Conservation (phyloP, 2,113 vertebrate species). For the Nettapus auritus region DNA sequence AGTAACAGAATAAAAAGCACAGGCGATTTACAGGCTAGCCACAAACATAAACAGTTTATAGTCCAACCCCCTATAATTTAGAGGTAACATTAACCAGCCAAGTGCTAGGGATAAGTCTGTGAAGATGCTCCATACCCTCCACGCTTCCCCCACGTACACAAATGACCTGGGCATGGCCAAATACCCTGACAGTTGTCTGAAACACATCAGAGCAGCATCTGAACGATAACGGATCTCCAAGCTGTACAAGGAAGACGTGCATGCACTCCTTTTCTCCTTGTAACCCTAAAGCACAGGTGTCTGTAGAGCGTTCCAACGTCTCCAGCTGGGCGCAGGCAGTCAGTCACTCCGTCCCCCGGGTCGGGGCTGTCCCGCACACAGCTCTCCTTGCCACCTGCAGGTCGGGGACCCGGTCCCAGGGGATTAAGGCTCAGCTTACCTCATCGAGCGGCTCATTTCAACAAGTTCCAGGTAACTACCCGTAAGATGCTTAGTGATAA, state of each 20-base stretch:
- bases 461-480: background rate
- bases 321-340: background rate
- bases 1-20: background rate
- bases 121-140: background rate
- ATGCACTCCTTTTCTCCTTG: background rate
- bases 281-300: rapidly evolving
- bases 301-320: rapidly evolving
- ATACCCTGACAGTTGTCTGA: background rate
- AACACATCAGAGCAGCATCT: background rate
- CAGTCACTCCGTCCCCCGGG: background rate
- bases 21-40: background rate
- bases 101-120: background rate
- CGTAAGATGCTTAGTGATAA: background rate
- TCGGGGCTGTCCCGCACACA: background rate
- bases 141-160: background rate
- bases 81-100: background rate
- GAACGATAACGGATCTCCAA: background rate
- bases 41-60: background rate
- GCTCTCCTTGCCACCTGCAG: background rate
- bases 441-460: background rate
- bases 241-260: rapidly evolving
- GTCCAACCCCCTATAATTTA: background rate
- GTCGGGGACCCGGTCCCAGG: background rate
- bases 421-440: background rate
- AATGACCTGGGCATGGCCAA: background rate